These are phyloP conservation scores for Sebastes miniatus DNA, from an alignment of 2,797 vertebrate species.

Conservation along the genomic window DNA sequence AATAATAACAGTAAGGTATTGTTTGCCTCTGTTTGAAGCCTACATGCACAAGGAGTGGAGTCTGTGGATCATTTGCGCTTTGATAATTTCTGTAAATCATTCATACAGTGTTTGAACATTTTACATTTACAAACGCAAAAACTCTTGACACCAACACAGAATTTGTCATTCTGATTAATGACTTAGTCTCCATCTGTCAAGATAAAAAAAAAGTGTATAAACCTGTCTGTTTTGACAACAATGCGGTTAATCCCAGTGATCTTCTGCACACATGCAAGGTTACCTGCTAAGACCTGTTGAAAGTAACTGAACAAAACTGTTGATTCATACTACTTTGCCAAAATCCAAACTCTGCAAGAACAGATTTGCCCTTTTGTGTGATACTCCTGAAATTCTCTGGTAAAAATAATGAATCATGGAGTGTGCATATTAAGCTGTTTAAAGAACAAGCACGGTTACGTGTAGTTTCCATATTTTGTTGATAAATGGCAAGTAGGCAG, in stretches of 20 bases:
- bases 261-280: constrained; percentile 10
- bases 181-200: background rate
- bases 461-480: background rate
- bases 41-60: background rate
- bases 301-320: background rate
- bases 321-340: constrained; percentile 1
- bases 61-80: background rate
- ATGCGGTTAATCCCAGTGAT: background rate
- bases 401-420: background rate
- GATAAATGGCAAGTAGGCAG: background rate
- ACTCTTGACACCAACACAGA: background rate
- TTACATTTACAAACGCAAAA: background rate
- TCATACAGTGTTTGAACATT: background rate
- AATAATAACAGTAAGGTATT: too few species aligned
- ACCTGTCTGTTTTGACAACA: constrained; percentile 1
- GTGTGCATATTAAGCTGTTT: background rate
- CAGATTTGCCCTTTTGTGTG: background rate
- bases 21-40: too few species aligned
- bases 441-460: background rate
- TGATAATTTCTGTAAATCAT: background rate
- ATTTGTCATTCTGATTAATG: background rate
- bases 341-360: background rate
- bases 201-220: background rate
- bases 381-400: background rate
- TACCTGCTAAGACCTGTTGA: constrained; percentile 42